These are phyloP conservation scores for Saguinus midas DNA, from an alignment of 2,113 vertebrate genomes.

Conservation along the genomic window DNA sequence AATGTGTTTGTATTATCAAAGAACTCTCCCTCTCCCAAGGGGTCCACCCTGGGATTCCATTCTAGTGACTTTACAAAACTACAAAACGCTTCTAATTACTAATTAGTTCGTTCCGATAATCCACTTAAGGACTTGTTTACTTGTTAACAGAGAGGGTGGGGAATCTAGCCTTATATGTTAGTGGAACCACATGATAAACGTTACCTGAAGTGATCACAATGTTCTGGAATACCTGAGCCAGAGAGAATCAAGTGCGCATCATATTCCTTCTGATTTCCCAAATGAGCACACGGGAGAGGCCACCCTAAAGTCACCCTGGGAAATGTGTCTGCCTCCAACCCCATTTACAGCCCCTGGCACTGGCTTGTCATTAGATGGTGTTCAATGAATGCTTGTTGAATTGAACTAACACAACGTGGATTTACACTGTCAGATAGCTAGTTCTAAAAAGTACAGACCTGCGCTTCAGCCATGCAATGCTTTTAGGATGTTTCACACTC, in stretches of 20 bases:
- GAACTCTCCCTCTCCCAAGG: neutral
- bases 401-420: neutral
- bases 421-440: neutral
- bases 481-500: neutral
- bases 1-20: constrained; percentile 30
- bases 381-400: neutral
- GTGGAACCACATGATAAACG: neutral
- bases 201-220: neutral
- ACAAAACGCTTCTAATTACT: constrained; percentile 15
- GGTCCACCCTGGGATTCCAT: constrained; percentile 32
- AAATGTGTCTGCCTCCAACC: neutral
- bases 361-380: neutral
- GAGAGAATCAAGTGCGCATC: neutral
- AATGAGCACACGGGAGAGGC: neutral
- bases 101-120: neutral
- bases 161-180: neutral
- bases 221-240: neutral
- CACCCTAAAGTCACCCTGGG: neutral
- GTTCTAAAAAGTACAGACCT: neutral
- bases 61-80: constrained; percentile 4
- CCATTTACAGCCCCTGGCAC: neutral
- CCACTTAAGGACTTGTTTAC: neutral
- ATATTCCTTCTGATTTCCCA: neutral
- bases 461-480: accelerated
- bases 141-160: neutral